phyloP scores from a whole-genome alignment of 92 coral and sea anemone species.

The Porites rus region DNA sequence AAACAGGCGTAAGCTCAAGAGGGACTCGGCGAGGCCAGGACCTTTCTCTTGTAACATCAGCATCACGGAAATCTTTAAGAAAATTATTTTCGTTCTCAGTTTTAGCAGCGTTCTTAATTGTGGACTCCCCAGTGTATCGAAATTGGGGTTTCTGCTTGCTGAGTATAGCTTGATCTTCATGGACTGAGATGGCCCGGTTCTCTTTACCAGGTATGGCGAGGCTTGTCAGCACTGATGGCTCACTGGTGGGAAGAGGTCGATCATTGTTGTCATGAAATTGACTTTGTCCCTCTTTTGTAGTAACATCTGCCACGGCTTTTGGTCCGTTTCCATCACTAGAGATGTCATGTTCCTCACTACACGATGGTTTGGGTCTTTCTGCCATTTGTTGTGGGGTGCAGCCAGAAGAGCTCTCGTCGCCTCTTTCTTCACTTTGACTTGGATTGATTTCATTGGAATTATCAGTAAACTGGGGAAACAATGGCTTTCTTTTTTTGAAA shows the following conservation, averaged over 20 bases:
- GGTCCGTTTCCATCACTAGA: conserved; percentile 4
- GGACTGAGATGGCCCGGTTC: background rate
- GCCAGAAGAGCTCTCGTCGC: too few relatives aligned
- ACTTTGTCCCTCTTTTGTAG: conserved; percentile 1
- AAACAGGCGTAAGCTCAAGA: background rate
- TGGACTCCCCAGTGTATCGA: too few relatives aligned
- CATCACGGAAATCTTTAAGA: too few relatives aligned
- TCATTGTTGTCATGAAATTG: background rate
- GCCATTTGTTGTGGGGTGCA: background rate
- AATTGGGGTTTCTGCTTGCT: background rate
- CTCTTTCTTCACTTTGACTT: too few relatives aligned
- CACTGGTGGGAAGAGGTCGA: background rate
- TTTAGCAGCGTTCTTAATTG: too few relatives aligned
- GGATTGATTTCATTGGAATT: too few relatives aligned
- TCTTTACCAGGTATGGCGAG: background rate
- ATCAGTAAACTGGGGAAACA: too few relatives aligned
- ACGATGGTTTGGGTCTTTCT: background rate
- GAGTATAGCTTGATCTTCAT: background rate
- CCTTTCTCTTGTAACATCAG: background rate
- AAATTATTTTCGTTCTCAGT: too few relatives aligned
- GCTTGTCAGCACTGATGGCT: background rate
- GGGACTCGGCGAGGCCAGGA: background rate
- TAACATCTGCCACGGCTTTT: background rate
- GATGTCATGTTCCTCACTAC: background rate
- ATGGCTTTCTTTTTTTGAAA: background rate